These are phyloP conservation scores for Saturnia pavonia DNA, from an alignment of 2,888 invertebrate genomes.

Conservation along the genomic window DNA sequence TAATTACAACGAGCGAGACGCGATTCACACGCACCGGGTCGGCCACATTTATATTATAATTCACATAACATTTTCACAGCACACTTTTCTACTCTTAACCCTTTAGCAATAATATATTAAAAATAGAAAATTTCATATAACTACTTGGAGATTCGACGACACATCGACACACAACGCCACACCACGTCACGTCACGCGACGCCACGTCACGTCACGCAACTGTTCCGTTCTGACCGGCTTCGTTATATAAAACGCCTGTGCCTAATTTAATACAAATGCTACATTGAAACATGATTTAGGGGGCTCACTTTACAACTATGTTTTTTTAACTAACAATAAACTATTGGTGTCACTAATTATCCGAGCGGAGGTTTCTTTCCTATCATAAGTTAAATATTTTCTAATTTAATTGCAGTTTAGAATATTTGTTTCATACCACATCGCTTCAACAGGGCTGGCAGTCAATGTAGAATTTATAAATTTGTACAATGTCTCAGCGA, in stretches of 20 bases:
- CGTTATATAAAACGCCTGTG: conserved; percentile 60
- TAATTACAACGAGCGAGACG: conserved; percentile 35
- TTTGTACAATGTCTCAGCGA: conserved; percentile 31
- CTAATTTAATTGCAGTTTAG: conserved; percentile 41
- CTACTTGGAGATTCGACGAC: conserved; percentile 75
- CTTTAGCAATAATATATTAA: conserved; percentile 72
- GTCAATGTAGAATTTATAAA: conserved; percentile 13
- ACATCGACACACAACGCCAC: conserved; percentile 24
- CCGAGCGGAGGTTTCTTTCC: conserved; percentile 50
- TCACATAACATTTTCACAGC: conserved; percentile 61
- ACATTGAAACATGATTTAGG: conserved; percentile 67
- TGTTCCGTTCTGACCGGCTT: conserved; percentile 51
- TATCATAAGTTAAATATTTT: conserved; percentile 56
- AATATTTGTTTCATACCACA: conserved; percentile 27
- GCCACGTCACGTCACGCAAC: conserved; percentile 22
- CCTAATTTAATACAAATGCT: conserved; percentile 76
- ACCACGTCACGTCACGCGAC: neutral
- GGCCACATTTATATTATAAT: conserved; percentile 43
- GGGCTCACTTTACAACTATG: conserved; percentile 63
- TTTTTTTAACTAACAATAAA: conserved; percentile 53
- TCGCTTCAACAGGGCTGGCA: conserved; percentile 29
- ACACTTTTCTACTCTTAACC: conserved; percentile 62
- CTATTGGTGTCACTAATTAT: conserved; percentile 74
- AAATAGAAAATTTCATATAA: conserved; percentile 78
- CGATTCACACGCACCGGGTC: conserved; percentile 48